phyloP scores from a whole-genome alignment of 2,797 vertebrate species.

The Acanthiza pusilla region DNA sequence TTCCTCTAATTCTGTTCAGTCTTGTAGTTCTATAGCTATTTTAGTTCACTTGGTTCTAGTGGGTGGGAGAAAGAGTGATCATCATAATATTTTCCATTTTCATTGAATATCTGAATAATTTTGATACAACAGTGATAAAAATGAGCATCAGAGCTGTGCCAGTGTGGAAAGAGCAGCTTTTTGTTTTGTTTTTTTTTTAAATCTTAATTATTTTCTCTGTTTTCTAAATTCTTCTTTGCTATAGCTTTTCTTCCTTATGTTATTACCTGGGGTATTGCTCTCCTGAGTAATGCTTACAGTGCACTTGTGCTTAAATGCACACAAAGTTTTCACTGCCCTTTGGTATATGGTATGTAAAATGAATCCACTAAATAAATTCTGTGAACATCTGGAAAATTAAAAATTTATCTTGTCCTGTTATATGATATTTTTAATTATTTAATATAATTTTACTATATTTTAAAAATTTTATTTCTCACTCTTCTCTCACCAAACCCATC shows the following conservation, averaged over 20 bases:
- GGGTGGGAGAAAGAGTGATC: not conserved
- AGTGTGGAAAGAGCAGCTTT: not conserved
- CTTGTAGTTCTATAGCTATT: not conserved
- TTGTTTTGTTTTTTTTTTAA: not conserved
- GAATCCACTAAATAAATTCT: not conserved
- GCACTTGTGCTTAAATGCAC: not conserved
- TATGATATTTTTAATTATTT: not conserved
- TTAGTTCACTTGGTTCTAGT: not conserved
- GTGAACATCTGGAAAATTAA: not conserved
- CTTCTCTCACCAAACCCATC: not conserved
- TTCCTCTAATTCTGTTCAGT: not conserved
- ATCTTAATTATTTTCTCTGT: not conserved
- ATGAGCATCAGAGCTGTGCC: not conserved
- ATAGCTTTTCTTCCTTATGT: not conserved
- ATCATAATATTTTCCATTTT: not conserved
- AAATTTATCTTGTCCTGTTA: not conserved
- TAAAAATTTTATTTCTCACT: not conserved
- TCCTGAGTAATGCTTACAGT: not conserved
- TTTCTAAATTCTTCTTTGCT: not conserved
- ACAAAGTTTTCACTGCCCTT: not conserved
- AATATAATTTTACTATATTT: not conserved
- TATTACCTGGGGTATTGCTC: not conserved
- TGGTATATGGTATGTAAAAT: not conserved
- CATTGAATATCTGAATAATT: not conserved
- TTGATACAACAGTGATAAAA: not conserved